Conservation (phyloP, 2,888 invertebrate genomes). For the Microchrysa polita region DNA sequence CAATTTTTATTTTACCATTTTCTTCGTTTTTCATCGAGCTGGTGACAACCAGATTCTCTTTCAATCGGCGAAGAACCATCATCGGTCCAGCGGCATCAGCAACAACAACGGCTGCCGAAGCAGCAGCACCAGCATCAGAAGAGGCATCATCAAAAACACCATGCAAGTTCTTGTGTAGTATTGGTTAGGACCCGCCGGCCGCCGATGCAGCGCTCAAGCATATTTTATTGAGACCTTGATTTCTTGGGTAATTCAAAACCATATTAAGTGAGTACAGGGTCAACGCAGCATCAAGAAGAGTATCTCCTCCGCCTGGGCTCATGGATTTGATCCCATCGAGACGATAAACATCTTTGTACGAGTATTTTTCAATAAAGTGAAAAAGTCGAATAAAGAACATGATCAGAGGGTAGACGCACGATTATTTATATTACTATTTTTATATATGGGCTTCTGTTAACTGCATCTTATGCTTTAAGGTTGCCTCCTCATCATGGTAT, state of each 20-base stretch:
- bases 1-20: not conserved
- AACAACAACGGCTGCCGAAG: too few relatives aligned
- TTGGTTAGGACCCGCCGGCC: not conserved
- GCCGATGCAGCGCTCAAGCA: not conserved
- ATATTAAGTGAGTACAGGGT: conserved; percentile 18
- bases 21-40: not conserved
- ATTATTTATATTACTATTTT: too few relatives aligned
- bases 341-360: conserved; percentile 3
- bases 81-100: too few relatives aligned
- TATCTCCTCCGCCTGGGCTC: too few relatives aligned
- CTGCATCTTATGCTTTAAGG: too few relatives aligned
- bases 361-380: not conserved
- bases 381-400: too few relatives aligned
- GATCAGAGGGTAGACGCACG: not conserved
- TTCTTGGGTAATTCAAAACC: conserved; percentile 14
- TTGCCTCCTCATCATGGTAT: too few relatives aligned
- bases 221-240: conserved; percentile 15
- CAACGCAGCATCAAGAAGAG: not conserved
- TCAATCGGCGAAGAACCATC: not conserved
- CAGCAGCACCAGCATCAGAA: too few relatives aligned
- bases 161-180: too few relatives aligned
- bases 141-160: too few relatives aligned
- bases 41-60: conserved; percentile 6
- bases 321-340: not conserved
- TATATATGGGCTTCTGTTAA: not conserved